Percentiles rank a stretch among this genome's conserved stretches.
These are phyloP conservation scores for Venustaconcha ellipsiformis DNA, from an alignment of 1,140 invertebrate species.

Conservation along the genomic window DNA sequence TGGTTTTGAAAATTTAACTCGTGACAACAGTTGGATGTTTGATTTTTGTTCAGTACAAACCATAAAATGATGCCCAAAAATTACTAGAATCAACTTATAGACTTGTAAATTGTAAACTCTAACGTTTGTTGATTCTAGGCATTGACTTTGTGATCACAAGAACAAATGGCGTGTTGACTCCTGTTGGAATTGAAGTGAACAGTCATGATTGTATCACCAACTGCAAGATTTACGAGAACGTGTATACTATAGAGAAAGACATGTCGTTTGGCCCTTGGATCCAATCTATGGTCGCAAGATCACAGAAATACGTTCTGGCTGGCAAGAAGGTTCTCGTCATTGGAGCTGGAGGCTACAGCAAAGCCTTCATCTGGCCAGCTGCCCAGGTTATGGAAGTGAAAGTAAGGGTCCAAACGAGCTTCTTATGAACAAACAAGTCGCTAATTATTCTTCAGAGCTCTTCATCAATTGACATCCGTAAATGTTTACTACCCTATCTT, in stretches of 20 bases:
- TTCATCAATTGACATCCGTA: too few relatives aligned
- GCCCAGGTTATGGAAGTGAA: slow-evolving; percentile 39
- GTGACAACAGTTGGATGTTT: too few relatives aligned
- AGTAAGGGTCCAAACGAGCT: slow-evolving; percentile 20
- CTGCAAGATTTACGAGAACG: slow-evolving; percentile 41
- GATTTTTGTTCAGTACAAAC: too few relatives aligned
- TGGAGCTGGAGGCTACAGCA: slow-evolving; percentile 38
- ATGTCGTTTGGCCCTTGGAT: slow-evolving; percentile 17
- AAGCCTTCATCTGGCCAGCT: slow-evolving; percentile 31
- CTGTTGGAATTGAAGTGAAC: slow-evolving; percentile 43
- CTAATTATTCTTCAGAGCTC: too few relatives aligned
- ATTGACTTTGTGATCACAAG: slow-evolving; percentile 37
- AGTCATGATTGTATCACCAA: slow-evolving; percentile 49
- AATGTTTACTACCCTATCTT: too few relatives aligned
- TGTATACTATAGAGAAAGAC: background rate
- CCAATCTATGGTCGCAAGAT: slow-evolving; percentile 36
- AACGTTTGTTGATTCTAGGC: slow-evolving; percentile 18
- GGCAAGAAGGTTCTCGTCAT: slow-evolving; percentile 34
- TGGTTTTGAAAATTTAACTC: too few relatives aligned
- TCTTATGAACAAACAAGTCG: too few relatives aligned
- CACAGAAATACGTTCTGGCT: slow-evolving; percentile 27
- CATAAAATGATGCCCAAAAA: too few relatives aligned
- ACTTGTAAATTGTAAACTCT: too few relatives aligned
- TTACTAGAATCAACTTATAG: too few relatives aligned
- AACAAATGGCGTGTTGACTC: slow-evolving; percentile 11